phyloP scores from a whole-genome alignment of 2,113 vertebrate genomes.

The Amphiprion percula region DNA sequence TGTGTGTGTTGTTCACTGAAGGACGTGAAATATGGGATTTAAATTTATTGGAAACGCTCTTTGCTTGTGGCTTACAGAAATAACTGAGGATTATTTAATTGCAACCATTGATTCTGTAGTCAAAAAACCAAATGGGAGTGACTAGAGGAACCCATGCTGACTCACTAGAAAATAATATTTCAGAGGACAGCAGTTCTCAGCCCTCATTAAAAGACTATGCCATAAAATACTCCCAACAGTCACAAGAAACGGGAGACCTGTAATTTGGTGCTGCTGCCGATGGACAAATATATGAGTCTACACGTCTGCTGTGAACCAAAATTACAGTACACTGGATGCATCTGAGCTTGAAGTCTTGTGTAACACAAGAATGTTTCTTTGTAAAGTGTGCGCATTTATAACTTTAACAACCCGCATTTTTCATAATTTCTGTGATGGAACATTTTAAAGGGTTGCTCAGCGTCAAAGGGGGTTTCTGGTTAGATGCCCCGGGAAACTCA shows the following conservation, averaged over 20 bases:
- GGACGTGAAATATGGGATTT: constrained; percentile 15
- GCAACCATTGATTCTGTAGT: constrained; percentile 44
- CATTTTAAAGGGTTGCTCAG: constrained; percentile 31
- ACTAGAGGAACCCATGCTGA: constrained; percentile 52
- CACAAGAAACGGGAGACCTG: constrained; percentile 70
- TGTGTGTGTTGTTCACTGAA: constrained; percentile 16
- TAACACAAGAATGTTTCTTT: constrained; percentile 63
- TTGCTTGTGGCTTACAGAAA: constrained; percentile 43
- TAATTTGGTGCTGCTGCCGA: constrained; percentile 77
- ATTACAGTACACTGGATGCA: constrained; percentile 69
- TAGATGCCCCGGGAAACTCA: constrained; percentile 9
- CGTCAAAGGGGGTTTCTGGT: constrained; percentile 20
- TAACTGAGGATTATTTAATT: constrained; percentile 37
- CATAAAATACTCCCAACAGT: constrained; percentile 68
- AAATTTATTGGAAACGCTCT: constrained; percentile 17
- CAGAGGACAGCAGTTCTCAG: constrained; percentile 59
- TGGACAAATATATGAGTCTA: constrained; percentile 78
- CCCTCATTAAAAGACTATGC: constrained; percentile 61
- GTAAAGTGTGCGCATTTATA: constrained; percentile 55
- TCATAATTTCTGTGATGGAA: constrained; percentile 52
- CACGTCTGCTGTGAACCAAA: constrained; percentile 77
- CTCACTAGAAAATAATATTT: constrained; percentile 65
- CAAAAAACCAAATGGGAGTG: constrained; percentile 12
- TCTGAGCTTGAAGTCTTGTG: constrained; percentile 62
- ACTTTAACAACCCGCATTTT: constrained; percentile 56